phyloP scores from a whole-genome alignment of 37 sponge, comb jelly and placozoan genomes.

The Eunapius fragilis region DNA sequence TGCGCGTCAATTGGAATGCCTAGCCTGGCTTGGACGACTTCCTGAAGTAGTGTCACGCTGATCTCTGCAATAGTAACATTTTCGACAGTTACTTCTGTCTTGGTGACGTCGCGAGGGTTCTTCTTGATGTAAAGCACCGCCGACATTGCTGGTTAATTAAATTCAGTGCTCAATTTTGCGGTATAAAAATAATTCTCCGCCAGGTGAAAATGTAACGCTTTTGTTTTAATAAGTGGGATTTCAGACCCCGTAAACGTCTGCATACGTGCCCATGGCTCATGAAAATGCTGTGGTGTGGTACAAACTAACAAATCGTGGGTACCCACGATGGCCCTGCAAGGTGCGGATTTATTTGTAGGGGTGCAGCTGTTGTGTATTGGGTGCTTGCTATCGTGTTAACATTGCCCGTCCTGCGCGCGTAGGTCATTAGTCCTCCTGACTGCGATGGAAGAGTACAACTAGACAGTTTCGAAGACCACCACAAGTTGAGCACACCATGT shows the following conservation, averaged over 20 bases:
- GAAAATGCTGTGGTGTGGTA: background rate
- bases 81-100: background rate
- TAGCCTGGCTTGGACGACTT: background rate
- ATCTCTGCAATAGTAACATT: background rate
- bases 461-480: background rate
- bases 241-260: background rate
- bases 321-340: background rate
- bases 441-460: background rate
- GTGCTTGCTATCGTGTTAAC: background rate
- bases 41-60: background rate
- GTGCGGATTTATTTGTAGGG: background rate
- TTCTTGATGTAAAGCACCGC: background rate
- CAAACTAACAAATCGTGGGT: background rate
- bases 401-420: no score
- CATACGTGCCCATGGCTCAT: background rate
- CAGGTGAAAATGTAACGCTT: no score
- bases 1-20: background rate
- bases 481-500: background rate
- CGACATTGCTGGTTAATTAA: background rate
- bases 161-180: no score
- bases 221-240: no score
- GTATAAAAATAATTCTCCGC: no score
- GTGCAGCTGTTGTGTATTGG: background rate
- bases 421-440: background rate
- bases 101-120: background rate